These are phyloP conservation scores for Syngnathus floridae DNA, from an alignment of 2,113 vertebrate species.

Conservation along the genomic window DNA sequence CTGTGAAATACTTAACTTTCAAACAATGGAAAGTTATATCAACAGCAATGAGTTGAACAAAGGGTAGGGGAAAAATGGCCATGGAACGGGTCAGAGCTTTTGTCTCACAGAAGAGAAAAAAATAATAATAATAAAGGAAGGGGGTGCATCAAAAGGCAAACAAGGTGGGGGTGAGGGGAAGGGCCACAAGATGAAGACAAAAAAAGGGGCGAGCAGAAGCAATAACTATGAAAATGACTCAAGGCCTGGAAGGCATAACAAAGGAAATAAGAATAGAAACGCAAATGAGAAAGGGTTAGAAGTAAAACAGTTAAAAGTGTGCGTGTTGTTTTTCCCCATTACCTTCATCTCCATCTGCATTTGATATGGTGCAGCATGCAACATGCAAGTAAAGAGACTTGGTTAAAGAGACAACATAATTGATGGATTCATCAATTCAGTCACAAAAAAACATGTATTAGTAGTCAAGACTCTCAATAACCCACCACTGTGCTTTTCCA, in stretches of 20 bases:
- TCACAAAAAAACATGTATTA: slow-evolving; percentile 15
- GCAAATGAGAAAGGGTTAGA: slow-evolving; percentile 33
- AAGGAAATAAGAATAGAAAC: slow-evolving; percentile 31
- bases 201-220: slow-evolving; percentile 52
- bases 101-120: slow-evolving; percentile 25
- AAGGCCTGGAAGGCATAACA: slow-evolving; percentile 53
- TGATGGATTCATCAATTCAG: slow-evolving; percentile 29
- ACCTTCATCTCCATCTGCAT: slow-evolving; percentile 93
- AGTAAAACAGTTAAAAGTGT: slow-evolving; percentile 18
- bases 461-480: not conserved
- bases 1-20: not conserved
- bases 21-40: not conserved
- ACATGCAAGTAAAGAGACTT: slow-evolving; percentile 87
- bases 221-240: slow-evolving; percentile 40
- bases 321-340: slow-evolving; percentile 62
- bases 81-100: not conserved
- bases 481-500: not conserved
- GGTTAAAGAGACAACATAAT: slow-evolving; percentile 71
- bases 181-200: slow-evolving; percentile 43
- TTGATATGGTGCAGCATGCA: slow-evolving; percentile 89
- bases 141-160: slow-evolving; percentile 18
- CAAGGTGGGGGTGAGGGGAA: not conserved
- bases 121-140: not conserved
- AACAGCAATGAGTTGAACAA: not conserved
- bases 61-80: not conserved